Conservation (phyloP, 1,140 invertebrate species). For the Delia radicum region DNA sequence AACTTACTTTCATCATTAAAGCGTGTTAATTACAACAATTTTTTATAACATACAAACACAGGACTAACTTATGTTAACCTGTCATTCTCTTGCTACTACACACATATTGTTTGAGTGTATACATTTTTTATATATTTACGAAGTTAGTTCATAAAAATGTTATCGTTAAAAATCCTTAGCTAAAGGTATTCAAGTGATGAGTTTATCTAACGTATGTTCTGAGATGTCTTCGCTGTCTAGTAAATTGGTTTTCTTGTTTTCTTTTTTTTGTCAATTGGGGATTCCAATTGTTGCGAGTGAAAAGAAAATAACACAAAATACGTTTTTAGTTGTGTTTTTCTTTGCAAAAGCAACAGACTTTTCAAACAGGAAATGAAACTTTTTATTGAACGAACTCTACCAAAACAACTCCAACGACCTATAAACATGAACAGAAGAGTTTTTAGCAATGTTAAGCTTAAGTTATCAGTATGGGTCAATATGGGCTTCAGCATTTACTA, state of each 20-base stretch:
- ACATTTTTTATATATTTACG: no score
- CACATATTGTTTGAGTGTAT: no score
- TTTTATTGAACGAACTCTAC: neutral
- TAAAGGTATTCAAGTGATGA: constrained; percentile 53
- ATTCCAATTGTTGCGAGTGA: constrained; percentile 54
- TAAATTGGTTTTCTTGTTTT: constrained; percentile 56
- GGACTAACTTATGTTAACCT: no score
- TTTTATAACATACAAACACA: no score
- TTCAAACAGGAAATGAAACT: constrained; percentile 25
- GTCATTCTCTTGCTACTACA: no score
- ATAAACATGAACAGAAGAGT: constrained; percentile 40
- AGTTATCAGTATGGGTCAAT: constrained; percentile 26
- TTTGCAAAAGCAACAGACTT: constrained; percentile 24
- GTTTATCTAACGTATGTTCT: constrained; percentile 50
- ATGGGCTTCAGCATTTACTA: neutral
- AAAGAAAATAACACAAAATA: constrained; percentile 27
- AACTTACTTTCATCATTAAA: no score
- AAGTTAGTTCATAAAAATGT: neutral
- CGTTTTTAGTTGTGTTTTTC: constrained; percentile 25
- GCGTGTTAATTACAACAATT: no score
- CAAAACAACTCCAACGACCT: neutral
- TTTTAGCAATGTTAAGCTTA: constrained; percentile 22
- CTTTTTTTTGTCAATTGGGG: constrained; percentile 45
- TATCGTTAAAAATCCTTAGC: neutral
- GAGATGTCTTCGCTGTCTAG: constrained; percentile 40